A percentile compares a stretch with the other conserved stretches of the same genome.
These are phyloP conservation scores for Megalonaias nervosa DNA, from an alignment of 1,140 invertebrate genomes.

Conservation along the genomic window DNA sequence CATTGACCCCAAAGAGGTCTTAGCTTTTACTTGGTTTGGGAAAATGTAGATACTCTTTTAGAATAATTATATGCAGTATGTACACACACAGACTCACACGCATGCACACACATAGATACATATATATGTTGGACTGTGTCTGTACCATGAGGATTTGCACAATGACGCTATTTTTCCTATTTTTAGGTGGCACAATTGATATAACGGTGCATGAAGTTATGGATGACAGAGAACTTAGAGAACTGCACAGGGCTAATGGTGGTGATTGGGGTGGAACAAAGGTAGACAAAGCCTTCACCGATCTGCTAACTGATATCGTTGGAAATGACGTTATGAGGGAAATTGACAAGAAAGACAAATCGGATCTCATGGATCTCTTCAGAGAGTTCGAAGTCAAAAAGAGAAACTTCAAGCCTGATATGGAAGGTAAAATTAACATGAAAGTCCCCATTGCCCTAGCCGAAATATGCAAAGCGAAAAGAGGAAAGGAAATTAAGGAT, in stretches of 20 bases:
- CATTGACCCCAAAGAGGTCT: too few species aligned
- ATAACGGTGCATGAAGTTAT: slow-evolving; percentile 39
- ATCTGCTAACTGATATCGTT: slow-evolving; percentile 30
- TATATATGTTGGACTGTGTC: too few species aligned
- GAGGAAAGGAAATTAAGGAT: slow-evolving; percentile 7
- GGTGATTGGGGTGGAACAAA: slow-evolving; percentile 41
- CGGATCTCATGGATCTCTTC: slow-evolving; percentile 31
- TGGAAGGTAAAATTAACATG: slow-evolving; percentile 10
- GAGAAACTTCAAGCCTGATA: neutral
- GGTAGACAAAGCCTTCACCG: slow-evolving; percentile 31
- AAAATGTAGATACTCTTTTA: too few species aligned
- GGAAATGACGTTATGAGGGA: slow-evolving; percentile 18
- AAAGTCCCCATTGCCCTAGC: slow-evolving; percentile 18
- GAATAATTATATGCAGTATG: too few species aligned
- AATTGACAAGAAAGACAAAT: slow-evolving; percentile 22
- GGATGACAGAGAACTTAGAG: slow-evolving; percentile 15
- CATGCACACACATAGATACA: too few species aligned
- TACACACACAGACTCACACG: too few species aligned
- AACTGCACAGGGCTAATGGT: slow-evolving; percentile 36
- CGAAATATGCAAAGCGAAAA: slow-evolving; percentile 24
- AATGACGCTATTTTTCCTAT: neutral
- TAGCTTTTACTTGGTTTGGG: too few species aligned
- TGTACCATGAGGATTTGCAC: too few species aligned
- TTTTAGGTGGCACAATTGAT: slow-evolving; percentile 40
- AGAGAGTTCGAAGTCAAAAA: slow-evolving; percentile 37